Percentiles rank a stretch among this genome's conserved stretches.
phyloP scores from a whole-genome alignment of 2,797 vertebrate species.

The Pangasius djambal region DNA sequence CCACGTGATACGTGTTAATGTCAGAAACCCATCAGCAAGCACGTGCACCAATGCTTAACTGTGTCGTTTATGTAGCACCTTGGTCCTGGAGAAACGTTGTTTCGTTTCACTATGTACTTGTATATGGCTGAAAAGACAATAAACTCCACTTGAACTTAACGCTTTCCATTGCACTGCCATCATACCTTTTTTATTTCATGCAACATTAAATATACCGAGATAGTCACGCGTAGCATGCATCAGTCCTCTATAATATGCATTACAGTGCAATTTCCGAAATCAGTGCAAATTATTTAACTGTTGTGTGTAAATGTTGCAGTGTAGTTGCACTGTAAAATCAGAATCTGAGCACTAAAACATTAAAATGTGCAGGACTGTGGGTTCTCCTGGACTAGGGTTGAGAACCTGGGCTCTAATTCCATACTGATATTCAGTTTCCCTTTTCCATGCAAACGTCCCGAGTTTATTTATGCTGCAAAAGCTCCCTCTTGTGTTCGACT shows the following conservation, averaged over 20 bases:
- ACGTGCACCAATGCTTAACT: constrained; percentile 12
- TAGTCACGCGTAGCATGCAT: not conserved
- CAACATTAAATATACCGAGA: not conserved
- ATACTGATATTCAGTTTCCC: not conserved
- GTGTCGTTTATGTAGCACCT: no score
- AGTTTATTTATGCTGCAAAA: not conserved
- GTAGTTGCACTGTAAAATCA: not conserved
- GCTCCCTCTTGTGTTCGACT: constrained; percentile 28
- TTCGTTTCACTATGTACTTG: no score
- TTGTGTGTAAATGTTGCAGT: not conserved
- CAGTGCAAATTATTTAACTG: not conserved
- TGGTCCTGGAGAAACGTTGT: no score
- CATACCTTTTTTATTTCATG: not conserved
- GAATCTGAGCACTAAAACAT: not conserved
- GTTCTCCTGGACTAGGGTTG: not conserved
- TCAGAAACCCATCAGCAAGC: constrained; percentile 22
- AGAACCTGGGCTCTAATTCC: not conserved
- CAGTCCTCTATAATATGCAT: not conserved
- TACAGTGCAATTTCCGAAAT: not conserved
- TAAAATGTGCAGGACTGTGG: not conserved
- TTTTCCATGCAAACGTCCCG: not conserved
- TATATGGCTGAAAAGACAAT: no score
- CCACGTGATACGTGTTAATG: constrained; percentile 5
- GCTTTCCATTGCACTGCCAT: not conserved
- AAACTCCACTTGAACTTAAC: no score